Percentiles rank a stretch among this genome's conserved stretches.
phyloP scores from a whole-genome alignment of 2,113 vertebrate species.

The Hucho hucho region DNA sequence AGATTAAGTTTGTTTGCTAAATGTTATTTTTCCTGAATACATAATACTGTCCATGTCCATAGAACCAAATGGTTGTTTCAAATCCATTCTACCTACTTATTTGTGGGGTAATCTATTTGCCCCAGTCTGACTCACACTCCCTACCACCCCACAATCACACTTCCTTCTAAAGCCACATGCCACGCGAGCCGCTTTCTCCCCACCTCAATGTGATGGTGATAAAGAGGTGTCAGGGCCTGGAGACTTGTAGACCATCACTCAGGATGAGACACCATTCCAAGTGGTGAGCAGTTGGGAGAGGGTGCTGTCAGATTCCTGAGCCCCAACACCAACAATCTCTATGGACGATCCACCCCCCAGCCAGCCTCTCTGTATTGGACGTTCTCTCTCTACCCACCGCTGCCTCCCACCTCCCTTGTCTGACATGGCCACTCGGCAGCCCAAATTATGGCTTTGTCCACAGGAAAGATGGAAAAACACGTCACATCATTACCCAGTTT shows the following conservation, averaged over 20 bases:
- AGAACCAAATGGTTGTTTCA: no score
- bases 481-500: constrained; percentile 61
- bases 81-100: no score
- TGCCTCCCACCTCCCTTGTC: constrained; percentile 54
- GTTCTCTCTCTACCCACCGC: neutral
- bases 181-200: constrained; percentile 58
- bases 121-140: constrained; percentile 4
- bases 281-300: constrained; percentile 68
- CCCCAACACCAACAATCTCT: constrained; percentile 52
- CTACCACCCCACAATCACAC: constrained; percentile 36
- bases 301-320: constrained; percentile 76
- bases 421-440: constrained; percentile 45
- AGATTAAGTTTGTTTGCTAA: no score
- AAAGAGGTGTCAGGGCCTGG: constrained; percentile 87
- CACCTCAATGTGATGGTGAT: constrained; percentile 66
- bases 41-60: no score
- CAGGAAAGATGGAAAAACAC: constrained; percentile 58
- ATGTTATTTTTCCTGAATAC: no score
- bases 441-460: constrained; percentile 56
- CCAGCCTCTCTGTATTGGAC: neutral
- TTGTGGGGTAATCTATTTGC: constrained; percentile 37
- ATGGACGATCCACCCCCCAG: constrained; percentile 39
- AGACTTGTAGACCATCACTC: constrained; percentile 80
- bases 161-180: constrained; percentile 71
- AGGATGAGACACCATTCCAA: constrained; percentile 63